Evolutionary conservation across 2,888 invertebrate genomes (phyloP).

Genomic region (Capitulum mitella): DNA sequence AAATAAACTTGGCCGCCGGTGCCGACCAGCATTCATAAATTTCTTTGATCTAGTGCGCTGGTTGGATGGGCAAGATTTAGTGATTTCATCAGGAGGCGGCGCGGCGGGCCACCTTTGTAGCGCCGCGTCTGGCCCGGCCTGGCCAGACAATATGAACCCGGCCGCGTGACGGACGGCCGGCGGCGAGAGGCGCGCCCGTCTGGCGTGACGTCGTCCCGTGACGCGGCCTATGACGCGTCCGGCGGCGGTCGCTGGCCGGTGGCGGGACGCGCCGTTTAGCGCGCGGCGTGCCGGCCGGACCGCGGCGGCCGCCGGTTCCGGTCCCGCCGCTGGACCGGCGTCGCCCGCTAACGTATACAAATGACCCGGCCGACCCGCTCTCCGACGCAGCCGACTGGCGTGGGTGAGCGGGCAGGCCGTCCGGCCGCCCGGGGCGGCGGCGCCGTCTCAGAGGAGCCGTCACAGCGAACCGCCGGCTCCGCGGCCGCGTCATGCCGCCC

Average conservation of each 20-base stretch:
- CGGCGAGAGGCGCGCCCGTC: neutral
- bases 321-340: neutral
- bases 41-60: neutral
- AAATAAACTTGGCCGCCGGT: neutral
- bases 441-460: no score
- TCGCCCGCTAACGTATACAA: conserved; percentile 13
- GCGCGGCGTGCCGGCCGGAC: no score
- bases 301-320: no score
- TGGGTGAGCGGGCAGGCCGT: neutral
- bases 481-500: no score
- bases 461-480: no score
- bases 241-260: no score
- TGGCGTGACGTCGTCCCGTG: neutral
- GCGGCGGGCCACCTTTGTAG: neutral
- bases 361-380: neutral
- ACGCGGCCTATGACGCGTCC: no score
- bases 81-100: conserved; percentile 17
- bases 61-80: conserved; percentile 17
- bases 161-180: neutral
- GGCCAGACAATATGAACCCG: neutral
- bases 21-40: neutral
- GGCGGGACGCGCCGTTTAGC: no score
- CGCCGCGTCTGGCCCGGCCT: neutral
- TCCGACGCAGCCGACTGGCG: conserved; percentile 2
- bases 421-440: no score